Base-by-base conservation (phyloP, 2,113 vertebrate species). In the Synchiropus splendidus region DNA sequence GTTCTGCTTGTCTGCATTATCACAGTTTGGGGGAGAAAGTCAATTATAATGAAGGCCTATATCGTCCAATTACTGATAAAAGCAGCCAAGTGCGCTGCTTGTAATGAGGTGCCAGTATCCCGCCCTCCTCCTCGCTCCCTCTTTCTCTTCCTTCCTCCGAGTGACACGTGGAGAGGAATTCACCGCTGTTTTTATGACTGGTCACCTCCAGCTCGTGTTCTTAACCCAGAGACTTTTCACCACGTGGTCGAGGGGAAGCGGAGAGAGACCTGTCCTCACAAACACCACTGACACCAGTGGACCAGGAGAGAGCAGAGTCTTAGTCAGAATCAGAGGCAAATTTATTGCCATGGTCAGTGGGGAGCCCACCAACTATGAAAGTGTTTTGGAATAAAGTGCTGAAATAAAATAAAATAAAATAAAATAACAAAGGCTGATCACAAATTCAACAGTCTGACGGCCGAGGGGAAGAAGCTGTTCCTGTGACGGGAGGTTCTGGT, bases 21-120 rank as follows among this genome's bases (percentile, higher is more conserved):
- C 92, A 90, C 87, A 89, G 90, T 94, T 92, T 91, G 91, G 91
- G 90, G 74, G 75, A 81, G 91, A 91, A 92, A 93, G 92, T 96
- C 95, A 97, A 97, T 98, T 97, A 96, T 93, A 96, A 93, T 92
- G 91, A 97, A 96, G 94, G 94, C 88, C 89, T 95, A 94, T 92
- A 90, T 92, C 89, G 92, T 93, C 92, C 94, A 97, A 97, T 97
- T 97, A 97, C 90, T 90, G 92, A 97, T 98, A 96, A 95, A 97
- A 94, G 90, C 88, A 90, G 92, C 90, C 89, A 89, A 94, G 87
- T 88, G 88, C 83, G 87, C 86, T 86, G 83, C 86, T 72, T 86
- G 90, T 98, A 97, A 98, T 97, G 92, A 95, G 90, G 89, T 93
- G 92, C 91, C 90, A 94, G 87, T 86, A 89, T 86, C 89, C 87